These are phyloP conservation scores for Sinohyriopsis cumingii DNA, from an alignment of 2,888 invertebrate genomes.

Conservation along the genomic window DNA sequence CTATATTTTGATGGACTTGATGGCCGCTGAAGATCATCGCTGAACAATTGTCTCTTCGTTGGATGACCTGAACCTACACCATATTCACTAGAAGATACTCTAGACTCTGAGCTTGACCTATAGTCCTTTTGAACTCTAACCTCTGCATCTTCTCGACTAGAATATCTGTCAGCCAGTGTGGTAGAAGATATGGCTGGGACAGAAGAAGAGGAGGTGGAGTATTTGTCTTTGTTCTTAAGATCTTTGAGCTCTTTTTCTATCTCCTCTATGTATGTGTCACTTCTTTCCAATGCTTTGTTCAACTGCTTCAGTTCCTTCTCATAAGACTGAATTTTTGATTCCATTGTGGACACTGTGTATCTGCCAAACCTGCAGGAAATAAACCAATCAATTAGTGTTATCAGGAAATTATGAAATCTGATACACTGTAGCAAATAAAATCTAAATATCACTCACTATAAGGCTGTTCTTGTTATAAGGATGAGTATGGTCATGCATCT, in stretches of 20 bases:
- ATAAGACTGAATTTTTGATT: slow-evolving; percentile 60
- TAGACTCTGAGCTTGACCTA: slow-evolving; percentile 26
- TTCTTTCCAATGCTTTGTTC: slow-evolving; percentile 64
- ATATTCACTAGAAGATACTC: slow-evolving; percentile 21
- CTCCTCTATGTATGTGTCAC: slow-evolving; percentile 67
- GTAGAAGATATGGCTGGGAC: slow-evolving; percentile 11
- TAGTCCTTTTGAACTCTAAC: slow-evolving; percentile 6
- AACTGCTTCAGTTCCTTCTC: slow-evolving; percentile 65
- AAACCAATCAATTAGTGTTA: not conserved
- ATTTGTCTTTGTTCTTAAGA: slow-evolving; percentile 13
- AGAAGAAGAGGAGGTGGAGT: slow-evolving; percentile 8
- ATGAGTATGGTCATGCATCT: too few species aligned
- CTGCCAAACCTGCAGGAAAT: slow-evolving; percentile 62
- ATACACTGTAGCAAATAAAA: too few species aligned
- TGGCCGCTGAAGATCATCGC: not conserved
- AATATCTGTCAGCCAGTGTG: slow-evolving; percentile 20
- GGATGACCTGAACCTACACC: slow-evolving; percentile 30
- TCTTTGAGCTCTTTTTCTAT: slow-evolving; percentile 55
- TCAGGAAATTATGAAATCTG: not conserved
- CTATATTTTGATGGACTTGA: slow-evolving; percentile 16
- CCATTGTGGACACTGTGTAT: slow-evolving; percentile 65
- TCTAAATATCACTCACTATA: too few species aligned
- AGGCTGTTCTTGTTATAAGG: too few species aligned
- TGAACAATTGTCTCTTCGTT: slow-evolving; percentile 45
- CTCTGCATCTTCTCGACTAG: slow-evolving; percentile 27